Percentiles rank a stretch among this genome's conserved stretches.
Evolutionary conservation across 1,140 invertebrate genomes (phyloP).

Genomic region (Anastatus disparis): DNA sequence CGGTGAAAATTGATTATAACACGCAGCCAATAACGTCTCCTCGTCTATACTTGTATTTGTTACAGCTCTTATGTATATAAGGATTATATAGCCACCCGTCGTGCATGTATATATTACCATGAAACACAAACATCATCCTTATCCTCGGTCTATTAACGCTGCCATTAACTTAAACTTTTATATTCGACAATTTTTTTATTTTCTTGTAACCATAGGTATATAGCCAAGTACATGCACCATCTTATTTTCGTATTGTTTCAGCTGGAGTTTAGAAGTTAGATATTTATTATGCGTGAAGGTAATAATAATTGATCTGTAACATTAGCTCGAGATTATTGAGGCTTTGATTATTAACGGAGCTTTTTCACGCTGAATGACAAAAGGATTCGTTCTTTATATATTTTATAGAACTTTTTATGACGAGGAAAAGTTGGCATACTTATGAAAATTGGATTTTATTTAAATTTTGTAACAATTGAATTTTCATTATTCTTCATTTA

Average conservation of each 20-base stretch:
- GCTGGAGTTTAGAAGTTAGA: too few species aligned
- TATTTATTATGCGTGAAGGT: too few species aligned
- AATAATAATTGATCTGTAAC: too few species aligned
- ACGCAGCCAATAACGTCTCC: constrained; percentile 23
- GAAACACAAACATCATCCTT: background rate
- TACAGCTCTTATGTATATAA: too few species aligned
- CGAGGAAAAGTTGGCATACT: too few species aligned
- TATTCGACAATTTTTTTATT: constrained; percentile 13
- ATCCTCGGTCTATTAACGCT: constrained; percentile 25
- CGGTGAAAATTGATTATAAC: constrained; percentile 37
- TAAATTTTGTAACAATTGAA: too few species aligned
- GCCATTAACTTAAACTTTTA: constrained; percentile 15
- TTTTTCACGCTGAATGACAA: background rate
- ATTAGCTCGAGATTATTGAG: background rate
- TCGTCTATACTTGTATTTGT: background rate
- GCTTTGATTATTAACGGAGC: constrained; percentile 28
- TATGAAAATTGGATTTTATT: too few species aligned
- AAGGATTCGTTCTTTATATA: background rate
- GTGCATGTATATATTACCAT: too few species aligned
- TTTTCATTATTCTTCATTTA: too few species aligned
- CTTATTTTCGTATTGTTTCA: constrained; percentile 14
- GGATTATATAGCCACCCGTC: constrained; percentile 19
- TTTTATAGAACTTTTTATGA: constrained; percentile 1
- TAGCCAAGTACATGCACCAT: background rate
- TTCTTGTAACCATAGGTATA: background rate